Evolutionary conservation across 2,113 vertebrate genomes (phyloP).

Genomic region (Xyliphius kryptos): DNA sequence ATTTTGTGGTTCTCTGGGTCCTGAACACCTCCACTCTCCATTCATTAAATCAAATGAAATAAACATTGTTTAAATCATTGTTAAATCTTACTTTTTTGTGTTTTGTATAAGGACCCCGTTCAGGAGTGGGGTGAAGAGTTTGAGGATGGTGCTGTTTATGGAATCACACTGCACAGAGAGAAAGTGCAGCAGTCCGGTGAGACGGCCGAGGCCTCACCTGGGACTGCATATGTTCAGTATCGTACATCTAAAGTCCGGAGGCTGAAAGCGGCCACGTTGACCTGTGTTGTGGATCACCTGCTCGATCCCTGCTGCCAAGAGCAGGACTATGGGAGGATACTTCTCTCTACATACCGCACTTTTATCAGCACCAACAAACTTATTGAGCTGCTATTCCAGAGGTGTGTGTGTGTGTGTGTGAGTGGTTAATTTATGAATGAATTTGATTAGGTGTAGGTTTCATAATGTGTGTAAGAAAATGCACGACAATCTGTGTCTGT

Average conservation of each 20-base stretch:
- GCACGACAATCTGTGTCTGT: too few relatives aligned
- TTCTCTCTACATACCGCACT: constrained; percentile 77
- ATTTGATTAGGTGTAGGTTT: not conserved
- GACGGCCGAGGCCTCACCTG: constrained; percentile 16
- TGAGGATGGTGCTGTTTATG: constrained; percentile 73
- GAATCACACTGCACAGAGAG: constrained; percentile 68
- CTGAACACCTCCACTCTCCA: too few relatives aligned
- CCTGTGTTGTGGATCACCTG: constrained; percentile 65
- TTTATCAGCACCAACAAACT: constrained; percentile 65
- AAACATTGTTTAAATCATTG: too few relatives aligned
- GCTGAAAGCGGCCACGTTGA: constrained; percentile 69
- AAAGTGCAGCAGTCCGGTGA: constrained; percentile 43
- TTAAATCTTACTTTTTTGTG: not conserved
- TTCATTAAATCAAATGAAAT: too few relatives aligned
- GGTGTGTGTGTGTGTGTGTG: too few relatives aligned
- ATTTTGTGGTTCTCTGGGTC: too few relatives aligned
- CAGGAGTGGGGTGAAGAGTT: constrained; percentile 85
- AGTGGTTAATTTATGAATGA: too few relatives aligned
- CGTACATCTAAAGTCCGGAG: constrained; percentile 76
- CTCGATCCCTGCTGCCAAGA: constrained; percentile 65
- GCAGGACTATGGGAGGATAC: constrained; percentile 63
- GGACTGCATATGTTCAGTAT: constrained; percentile 69
- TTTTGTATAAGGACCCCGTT: constrained; percentile 66
- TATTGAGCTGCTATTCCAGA: constrained; percentile 69
- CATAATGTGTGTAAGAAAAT: too few relatives aligned